Evolutionary conservation across 2,888 invertebrate genomes (phyloP).

Genomic region (Zonitis immaculata): DNA sequence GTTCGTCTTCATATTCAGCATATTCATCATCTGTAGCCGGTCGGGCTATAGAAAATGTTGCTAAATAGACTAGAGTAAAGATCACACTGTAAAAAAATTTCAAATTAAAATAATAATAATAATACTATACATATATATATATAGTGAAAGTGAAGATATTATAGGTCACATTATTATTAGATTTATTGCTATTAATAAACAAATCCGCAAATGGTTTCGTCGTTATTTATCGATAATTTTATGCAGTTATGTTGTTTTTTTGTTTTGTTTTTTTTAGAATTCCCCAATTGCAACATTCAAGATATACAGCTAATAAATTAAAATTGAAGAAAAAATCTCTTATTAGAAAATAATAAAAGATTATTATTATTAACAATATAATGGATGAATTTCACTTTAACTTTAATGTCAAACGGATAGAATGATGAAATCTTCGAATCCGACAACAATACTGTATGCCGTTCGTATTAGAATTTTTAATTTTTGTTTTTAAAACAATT

Average conservation of each 20-base stretch:
- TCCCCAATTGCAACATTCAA: background rate
- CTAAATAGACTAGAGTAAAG: slow-evolving; percentile 38
- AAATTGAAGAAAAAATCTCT: no score
- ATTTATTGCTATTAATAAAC: background rate
- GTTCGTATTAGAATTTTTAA: no score
- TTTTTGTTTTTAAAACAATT: background rate
- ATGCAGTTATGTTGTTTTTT: background rate
- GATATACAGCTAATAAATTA: background rate
- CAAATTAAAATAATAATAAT: no score
- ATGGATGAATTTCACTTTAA: background rate
- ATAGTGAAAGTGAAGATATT: slow-evolving; percentile 17
- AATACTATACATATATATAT: background rate
- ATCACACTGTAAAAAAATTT: slow-evolving; percentile 33
- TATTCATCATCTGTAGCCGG: slow-evolving; percentile 43
- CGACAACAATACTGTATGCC: slow-evolving; percentile 2
- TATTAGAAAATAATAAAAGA: background rate
- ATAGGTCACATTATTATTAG: slow-evolving; percentile 17
- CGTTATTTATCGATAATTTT: background rate
- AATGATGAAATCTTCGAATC: background rate
- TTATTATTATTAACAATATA: no score
- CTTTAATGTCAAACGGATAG: background rate
- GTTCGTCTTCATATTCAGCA: slow-evolving; percentile 41
- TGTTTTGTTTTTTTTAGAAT: background rate
- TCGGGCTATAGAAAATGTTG: slow-evolving; percentile 37
- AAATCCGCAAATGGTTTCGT: background rate